Conservation (phyloP, 2,888 invertebrate species). For the Athripsodes cinereus region DNA sequence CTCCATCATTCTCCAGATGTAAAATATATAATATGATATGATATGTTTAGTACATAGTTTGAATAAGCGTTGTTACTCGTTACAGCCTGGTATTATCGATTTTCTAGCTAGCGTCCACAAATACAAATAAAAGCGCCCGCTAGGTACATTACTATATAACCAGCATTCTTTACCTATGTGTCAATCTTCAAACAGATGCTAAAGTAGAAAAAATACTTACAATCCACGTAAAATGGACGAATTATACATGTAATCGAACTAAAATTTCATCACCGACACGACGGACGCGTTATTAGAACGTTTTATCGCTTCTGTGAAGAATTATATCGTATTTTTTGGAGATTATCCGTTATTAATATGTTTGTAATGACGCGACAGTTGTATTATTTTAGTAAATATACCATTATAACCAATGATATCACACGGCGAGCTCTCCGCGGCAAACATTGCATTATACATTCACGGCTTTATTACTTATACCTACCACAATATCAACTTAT, state of each 20-base stretch:
- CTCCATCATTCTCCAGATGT: no score
- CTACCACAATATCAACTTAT: no score
- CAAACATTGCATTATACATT: no score
- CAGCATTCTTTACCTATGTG: slow-evolving; percentile 11
- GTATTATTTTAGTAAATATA: no score
- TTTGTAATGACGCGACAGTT: no score
- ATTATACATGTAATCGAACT: slow-evolving; percentile 19
- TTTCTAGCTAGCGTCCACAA: slow-evolving; percentile 14
- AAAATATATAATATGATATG: background rate
- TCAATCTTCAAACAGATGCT: slow-evolving; percentile 12
- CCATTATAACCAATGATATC: no score
- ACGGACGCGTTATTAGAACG: slow-evolving; percentile 6
- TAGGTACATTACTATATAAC: background rate
- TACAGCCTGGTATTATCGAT: slow-evolving; percentile 15
- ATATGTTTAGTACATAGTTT: background rate
- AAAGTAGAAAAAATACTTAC: background rate
- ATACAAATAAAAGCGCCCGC: slow-evolving; percentile 14
- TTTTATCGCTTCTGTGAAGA: background rate
- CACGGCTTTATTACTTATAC: no score
- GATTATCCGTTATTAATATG: no score
- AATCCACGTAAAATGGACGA: background rate
- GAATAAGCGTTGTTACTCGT: slow-evolving; percentile 5
- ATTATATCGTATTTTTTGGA: background rate
- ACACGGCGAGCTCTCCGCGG: no score
- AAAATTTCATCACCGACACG: slow-evolving; percentile 14